Evolutionary conservation across 2,888 invertebrate genomes (phyloP).

Genomic region (Melipona beecheii): DNA sequence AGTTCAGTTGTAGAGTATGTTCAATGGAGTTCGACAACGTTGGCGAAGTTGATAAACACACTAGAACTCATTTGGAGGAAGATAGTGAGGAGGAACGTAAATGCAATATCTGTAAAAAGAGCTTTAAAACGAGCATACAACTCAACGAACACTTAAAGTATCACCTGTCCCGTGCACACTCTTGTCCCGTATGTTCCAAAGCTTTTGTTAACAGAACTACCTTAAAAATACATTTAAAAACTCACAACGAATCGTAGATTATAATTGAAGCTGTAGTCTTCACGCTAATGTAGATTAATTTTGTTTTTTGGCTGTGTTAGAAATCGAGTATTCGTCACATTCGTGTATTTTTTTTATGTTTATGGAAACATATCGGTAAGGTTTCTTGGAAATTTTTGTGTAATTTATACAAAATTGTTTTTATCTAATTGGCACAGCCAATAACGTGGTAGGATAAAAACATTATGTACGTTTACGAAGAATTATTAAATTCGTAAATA

Average conservation of each 20-base stretch:
- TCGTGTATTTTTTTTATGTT: neutral
- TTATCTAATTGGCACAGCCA: conserved; percentile 11
- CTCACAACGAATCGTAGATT: conserved; percentile 62
- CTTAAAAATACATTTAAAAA: conserved; percentile 75
- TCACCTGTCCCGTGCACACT: conserved; percentile 73
- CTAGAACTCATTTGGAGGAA: conserved; percentile 74
- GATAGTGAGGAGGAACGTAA: conserved; percentile 64
- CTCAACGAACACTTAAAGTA: conserved; percentile 74
- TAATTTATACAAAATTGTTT: conserved; percentile 27
- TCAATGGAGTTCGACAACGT: conserved; percentile 75
- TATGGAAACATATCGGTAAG: neutral
- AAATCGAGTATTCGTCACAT: conserved; percentile 1
- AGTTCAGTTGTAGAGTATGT: conserved; percentile 78
- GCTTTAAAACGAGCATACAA: conserved; percentile 61
- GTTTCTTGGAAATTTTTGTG: conserved; percentile 16
- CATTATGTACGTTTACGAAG: conserved; percentile 32
- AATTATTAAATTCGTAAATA: conserved; percentile 43
- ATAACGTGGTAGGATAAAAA: neutral
- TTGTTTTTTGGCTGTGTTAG: conserved; percentile 1
- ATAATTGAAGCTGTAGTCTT: neutral
- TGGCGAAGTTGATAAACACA: conserved; percentile 77
- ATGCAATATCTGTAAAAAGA: conserved; percentile 75
- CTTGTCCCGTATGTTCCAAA: conserved; percentile 76
- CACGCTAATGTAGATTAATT: neutral
- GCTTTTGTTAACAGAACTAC: conserved; percentile 76